phyloP scores from a whole-genome alignment of 2,888 invertebrate species.

The Napeogenes sylphis region DNA sequence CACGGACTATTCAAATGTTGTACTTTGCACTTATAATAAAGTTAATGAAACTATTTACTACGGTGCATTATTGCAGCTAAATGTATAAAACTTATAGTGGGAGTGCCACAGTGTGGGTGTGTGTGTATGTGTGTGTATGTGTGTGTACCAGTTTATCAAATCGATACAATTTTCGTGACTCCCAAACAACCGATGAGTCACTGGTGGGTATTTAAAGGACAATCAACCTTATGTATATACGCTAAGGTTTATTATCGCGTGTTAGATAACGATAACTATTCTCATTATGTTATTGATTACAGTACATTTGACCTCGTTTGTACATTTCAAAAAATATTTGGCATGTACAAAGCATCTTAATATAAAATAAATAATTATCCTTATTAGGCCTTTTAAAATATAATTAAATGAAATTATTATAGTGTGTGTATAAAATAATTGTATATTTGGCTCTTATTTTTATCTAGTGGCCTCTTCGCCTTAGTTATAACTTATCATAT shows the following conservation, averaged over 20 bases:
- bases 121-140: no score
- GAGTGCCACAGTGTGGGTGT: no score
- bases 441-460: conserved; percentile 10
- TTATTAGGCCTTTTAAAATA: conserved; percentile 27
- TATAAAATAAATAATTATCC: conserved; percentile 13
- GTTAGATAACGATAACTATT: conserved; percentile 16
- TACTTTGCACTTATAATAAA: conserved; percentile 30
- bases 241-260: conserved; percentile 37
- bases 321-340: conserved; percentile 35
- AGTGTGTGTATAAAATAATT: not conserved
- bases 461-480: conserved; percentile 19
- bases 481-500: not conserved
- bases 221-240: conserved; percentile 34
- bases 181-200: conserved; percentile 50
- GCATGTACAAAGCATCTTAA: conserved; percentile 26
- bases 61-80: conserved; percentile 29
- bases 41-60: conserved; percentile 21
- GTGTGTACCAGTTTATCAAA: conserved; percentile 33
- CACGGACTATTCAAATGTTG: conserved; percentile 21
- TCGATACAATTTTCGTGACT: conserved; percentile 57
- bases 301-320: conserved; percentile 25
- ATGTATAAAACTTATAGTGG: no score
- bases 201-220: conserved; percentile 34
- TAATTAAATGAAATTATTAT: conserved; percentile 15
- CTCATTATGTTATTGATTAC: conserved; percentile 28